Base-by-base conservation (phyloP, 2,797 vertebrate species). In the Enoplosus armatus region DNA sequence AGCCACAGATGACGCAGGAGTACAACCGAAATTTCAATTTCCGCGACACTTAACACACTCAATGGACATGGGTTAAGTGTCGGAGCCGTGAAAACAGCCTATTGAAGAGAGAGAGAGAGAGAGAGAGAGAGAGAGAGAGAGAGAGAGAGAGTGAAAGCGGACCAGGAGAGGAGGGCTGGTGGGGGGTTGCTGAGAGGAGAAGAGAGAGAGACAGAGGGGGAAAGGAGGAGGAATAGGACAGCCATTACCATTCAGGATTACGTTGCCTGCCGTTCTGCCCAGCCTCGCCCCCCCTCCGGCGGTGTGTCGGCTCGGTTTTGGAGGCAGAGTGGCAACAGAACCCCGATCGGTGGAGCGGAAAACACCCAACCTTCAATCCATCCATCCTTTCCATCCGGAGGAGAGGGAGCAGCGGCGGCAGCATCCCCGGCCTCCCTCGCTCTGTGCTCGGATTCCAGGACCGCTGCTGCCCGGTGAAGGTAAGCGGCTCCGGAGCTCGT, bases 241-340 rank as follows among this genome's bases (percentile, higher is more conserved):
- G 90, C 93, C 94, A 95, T 94, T 94, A 83, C 71, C 85, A 83
- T 68, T 72, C 83, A 71, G 88, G 85, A 88, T 86, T 90, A 87
- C 90, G 75, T 39, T 66, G 85, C 66, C 58, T 45, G 77, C 81
- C 64, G 1, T 56, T 79, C 75, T 56, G 71, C 62, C 58, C 81
- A 65, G 66, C 54, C 75, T 74, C 82, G 4, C 48, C 65, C 62
- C 15, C 33, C 54, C 29, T n/a, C 35, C 51, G 78, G 64, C 58
- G 47, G 70, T 22, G 65, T 35, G 65, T 66, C 65, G 62, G 55
- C 8, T 72, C 65, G 51, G 53, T 50, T 64, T 31, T 16, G 59
- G 27, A 65, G 59, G 50, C 58, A 65, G 22, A 54, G 22, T 33
- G 68, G 12, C 3, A 22, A 10, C 50, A 47, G 45, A 65, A 56